A percentile compares a stretch with the other conserved stretches of the same genome.
Conservation (phyloP, 2,113 vertebrate genomes). For the Tauraco erythrolophus region DNA sequence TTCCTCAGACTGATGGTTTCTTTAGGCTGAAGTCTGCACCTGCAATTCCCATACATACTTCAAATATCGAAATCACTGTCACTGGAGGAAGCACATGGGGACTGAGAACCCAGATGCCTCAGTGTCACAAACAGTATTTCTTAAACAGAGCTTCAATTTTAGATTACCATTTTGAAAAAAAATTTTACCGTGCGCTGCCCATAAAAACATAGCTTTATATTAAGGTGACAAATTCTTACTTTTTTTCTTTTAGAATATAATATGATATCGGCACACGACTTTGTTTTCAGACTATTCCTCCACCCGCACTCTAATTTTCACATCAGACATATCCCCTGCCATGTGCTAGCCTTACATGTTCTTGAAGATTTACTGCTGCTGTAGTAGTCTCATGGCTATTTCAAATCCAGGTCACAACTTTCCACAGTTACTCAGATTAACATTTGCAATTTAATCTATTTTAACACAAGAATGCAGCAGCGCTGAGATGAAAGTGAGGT, state of each 20-base stretch:
- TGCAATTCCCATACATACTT: neutral
- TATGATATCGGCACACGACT: neutral
- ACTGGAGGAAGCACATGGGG: neutral
- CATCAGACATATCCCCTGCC: neutral
- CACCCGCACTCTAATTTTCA: neutral
- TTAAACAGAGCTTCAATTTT: neutral
- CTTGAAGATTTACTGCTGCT: slow-evolving; percentile 40
- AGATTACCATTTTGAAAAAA: neutral
- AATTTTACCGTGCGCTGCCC: neutral
- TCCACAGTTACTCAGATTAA: slow-evolving; percentile 33
- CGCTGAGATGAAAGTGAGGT: slow-evolving; percentile 5
- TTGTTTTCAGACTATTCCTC: neutral
- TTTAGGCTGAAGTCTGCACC: neutral
- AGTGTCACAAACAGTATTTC: neutral
- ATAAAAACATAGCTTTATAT: neutral
- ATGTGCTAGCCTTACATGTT: slow-evolving; percentile 2
- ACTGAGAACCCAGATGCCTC: neutral
- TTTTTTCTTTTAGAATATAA: neutral
- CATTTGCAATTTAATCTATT: slow-evolving; percentile 62
- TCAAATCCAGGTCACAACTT: slow-evolving; percentile 65
- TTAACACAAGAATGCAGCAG: slow-evolving; percentile 50
- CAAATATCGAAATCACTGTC: neutral
- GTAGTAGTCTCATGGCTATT: slow-evolving; percentile 41
- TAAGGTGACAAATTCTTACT: neutral
- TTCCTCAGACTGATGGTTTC: neutral